Evolutionary conservation across 2,113 vertebrate genomes (phyloP).

Genomic region (Hepsetus odoe): DNA sequence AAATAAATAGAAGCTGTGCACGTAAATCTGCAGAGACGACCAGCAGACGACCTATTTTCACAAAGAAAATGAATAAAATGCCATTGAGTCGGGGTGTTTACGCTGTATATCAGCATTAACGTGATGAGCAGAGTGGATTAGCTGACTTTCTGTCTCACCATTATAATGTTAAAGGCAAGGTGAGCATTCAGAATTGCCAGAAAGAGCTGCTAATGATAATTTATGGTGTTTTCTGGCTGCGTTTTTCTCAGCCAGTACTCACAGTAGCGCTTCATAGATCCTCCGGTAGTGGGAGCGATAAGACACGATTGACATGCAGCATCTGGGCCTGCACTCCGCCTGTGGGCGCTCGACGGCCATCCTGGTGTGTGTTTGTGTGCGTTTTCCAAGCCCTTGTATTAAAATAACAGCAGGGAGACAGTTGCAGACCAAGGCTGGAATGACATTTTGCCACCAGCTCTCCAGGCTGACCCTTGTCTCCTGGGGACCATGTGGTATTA

Average conservation of each 20-base stretch:
- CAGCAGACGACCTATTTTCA: no score
- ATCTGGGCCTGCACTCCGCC: constrained; percentile 31
- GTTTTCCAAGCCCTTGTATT: constrained; percentile 46
- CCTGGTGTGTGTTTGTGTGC: constrained; percentile 18
- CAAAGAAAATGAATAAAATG: no score
- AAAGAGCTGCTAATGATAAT: not conserved
- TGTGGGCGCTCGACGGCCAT: constrained; percentile 27
- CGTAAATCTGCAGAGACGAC: no score
- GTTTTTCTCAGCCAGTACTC: constrained; percentile 17
- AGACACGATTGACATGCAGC: constrained; percentile 59
- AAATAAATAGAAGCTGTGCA: no score
- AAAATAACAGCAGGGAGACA: constrained; percentile 41
- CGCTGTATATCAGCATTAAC: no score
- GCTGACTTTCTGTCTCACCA: no score
- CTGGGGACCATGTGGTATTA: constrained; percentile 57
- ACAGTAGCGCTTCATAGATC: constrained; percentile 37
- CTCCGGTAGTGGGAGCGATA: constrained; percentile 51
- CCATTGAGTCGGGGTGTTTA: no score
- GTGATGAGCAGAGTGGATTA: no score
- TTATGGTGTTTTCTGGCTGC: not conserved
- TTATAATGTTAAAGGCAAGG: no score
- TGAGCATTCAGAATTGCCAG: no score
- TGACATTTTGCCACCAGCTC: constrained; percentile 60
- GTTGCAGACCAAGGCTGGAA: constrained; percentile 59
- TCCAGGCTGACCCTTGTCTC: constrained; percentile 64